phyloP scores from a whole-genome alignment of 1,140 invertebrate species.

The Pseudomyrmex concolor region DNA sequence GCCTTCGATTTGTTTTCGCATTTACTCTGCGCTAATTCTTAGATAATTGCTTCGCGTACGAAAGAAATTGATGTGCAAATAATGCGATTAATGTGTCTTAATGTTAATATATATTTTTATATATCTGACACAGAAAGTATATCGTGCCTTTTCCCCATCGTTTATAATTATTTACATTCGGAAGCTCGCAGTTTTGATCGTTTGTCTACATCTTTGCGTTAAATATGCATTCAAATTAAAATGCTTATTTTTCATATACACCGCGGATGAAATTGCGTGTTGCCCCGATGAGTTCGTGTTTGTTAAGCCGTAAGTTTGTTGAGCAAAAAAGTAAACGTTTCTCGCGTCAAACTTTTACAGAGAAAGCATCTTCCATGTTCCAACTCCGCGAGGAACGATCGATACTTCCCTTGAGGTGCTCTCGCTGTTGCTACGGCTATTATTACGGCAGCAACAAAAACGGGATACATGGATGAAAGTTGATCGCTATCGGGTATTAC shows the following conservation, averaged over 20 bases:
- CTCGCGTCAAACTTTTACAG: slow-evolving; percentile 53
- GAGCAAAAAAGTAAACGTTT: slow-evolving; percentile 40
- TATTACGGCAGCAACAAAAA: slow-evolving; percentile 56
- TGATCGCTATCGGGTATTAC: slow-evolving; percentile 59
- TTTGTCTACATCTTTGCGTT: not conserved
- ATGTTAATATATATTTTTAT: not conserved
- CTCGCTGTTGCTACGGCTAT: slow-evolving; percentile 55
- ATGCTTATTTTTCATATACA: slow-evolving; percentile 13
- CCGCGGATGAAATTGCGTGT: not conserved
- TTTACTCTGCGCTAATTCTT: no score
- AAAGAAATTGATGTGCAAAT: not conserved
- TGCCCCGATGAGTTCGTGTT: slow-evolving; percentile 24
- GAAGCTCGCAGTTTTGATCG: not conserved
- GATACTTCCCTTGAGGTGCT: slow-evolving; percentile 59
- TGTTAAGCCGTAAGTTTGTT: slow-evolving; percentile 18
- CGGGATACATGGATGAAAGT: slow-evolving; percentile 58
- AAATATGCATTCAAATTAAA: not conserved
- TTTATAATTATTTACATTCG: not conserved
- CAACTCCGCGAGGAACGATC: slow-evolving; percentile 33
- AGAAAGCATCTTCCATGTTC: slow-evolving; percentile 47
- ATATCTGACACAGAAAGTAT: not conserved
- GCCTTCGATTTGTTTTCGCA: no score
- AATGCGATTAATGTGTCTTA: no score
- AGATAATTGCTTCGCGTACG: not conserved
- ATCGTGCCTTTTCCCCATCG: not conserved